Base-by-base conservation (phyloP, 2,888 invertebrate genomes). In the Melieria omissa region DNA sequence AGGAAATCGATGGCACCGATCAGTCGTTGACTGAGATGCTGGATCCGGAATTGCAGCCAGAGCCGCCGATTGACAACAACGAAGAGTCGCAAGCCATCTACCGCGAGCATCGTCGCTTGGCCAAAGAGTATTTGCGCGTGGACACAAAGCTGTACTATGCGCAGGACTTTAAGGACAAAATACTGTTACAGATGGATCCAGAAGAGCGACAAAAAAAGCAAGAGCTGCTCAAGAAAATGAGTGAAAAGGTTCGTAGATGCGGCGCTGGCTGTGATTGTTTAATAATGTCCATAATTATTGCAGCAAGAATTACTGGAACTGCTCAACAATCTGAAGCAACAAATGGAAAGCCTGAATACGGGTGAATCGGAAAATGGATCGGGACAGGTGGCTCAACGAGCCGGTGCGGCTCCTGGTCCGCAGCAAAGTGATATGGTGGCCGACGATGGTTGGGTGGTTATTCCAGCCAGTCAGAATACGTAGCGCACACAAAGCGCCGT, bases 111-210 rank as follows among this genome's bases (percentile, higher is more conserved):
- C 94, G 94, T 83, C 90, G 94, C 87, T 88, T 96, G 78, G 95
- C 95, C 71, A 92, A 95, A 86, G 95, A 97, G 87, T 96, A 95
- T 88, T 90, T 96, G 72, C 93, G 93, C 87, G 93, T 95, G 79
- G 95, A 95, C 88, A 95, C 95, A 52, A 95, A 96, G 88, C 89
- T 96, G 74, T 93, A 94, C 52, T 92, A 94, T 81, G 89, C 95
- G 72, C 91, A 92, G 75, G 93, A 94, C 82, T 92, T 93, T 80
- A 94, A 93, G 87, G 91, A 92, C 77, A 92, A 93, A 82, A 88
- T 95, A 75, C 90, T 94, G 77, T 90, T 82, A 60, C 80, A 82
- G 73, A 83, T 87, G 82, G 84, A 85, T 77, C 83, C 83, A 3
- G 76, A 75, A 41, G 84, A 87, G 72, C 80, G 85, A 47, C 79